Evolutionary conservation across 1,140 invertebrate species (phyloP).

Genomic region (Thrips palmi): DNA sequence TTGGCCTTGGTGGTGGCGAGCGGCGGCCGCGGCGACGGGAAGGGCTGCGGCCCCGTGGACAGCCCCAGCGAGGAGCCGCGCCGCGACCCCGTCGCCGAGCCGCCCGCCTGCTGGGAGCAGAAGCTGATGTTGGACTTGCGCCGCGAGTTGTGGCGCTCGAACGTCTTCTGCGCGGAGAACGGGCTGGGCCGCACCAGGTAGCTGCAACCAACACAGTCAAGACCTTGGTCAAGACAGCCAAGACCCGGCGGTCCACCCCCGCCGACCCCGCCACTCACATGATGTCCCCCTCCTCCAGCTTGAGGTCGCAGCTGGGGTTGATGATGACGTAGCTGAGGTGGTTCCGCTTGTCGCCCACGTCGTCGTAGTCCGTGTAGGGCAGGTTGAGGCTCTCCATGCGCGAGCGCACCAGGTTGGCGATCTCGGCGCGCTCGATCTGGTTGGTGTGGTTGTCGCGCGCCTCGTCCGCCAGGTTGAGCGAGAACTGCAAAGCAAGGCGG

Average conservation of each 20-base stretch:
- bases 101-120: conserved; percentile 48
- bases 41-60: conserved; percentile 22
- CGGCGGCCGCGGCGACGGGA: conserved; percentile 52
- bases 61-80: conserved; percentile 31
- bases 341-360: conserved; percentile 79
- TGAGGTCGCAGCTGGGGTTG: conserved; percentile 93
- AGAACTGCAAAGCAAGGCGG: conserved; percentile 39
- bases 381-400: conserved; percentile 85
- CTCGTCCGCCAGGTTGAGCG: conserved; percentile 60
- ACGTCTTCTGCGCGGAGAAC: conserved; percentile 84
- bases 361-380: conserved; percentile 76
- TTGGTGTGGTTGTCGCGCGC: conserved; percentile 70
- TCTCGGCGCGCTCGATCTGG: conserved; percentile 86
- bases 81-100: conserved; percentile 28
- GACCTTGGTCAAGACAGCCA: neutral
- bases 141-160: conserved; percentile 74
- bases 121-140: conserved; percentile 83
- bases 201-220: conserved; percentile 26
- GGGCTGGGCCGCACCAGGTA: conserved; percentile 77
- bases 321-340: conserved; percentile 95
- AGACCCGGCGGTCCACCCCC: neutral
- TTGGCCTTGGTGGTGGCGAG: conserved; percentile 68
- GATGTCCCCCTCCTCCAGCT: conserved; percentile 88
- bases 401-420: conserved; percentile 80
- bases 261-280: conserved; percentile 73